Conservation (phyloP, 2,113 vertebrate genomes). For the Actinemys pallida region DNA sequence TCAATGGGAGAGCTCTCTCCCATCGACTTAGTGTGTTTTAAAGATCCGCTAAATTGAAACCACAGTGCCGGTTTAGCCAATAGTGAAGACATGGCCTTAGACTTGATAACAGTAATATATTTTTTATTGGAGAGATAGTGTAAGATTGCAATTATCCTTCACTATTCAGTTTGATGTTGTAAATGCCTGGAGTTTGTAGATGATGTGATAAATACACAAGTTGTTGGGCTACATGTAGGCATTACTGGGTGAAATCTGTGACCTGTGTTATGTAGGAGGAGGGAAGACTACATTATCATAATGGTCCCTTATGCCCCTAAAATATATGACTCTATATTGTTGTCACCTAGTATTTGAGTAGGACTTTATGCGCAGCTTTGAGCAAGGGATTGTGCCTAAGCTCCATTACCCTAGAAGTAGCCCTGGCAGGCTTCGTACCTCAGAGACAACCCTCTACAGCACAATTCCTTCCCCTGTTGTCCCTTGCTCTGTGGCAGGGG, state of each 20-base stretch:
- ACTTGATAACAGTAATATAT: not conserved
- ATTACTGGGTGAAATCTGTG: not conserved
- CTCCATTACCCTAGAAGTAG: not conserved
- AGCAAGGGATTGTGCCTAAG: not conserved
- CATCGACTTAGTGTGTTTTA: too few species aligned
- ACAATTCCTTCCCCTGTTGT: not conserved
- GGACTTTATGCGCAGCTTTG: not conserved
- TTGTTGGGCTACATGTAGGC: not conserved
- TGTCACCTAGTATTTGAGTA: not conserved
- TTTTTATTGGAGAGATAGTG: not conserved
- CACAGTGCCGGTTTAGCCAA: too few species aligned
- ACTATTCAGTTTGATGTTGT: not conserved
- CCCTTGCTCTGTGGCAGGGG: not conserved
- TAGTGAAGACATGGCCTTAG: too few species aligned
- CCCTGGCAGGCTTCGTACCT: not conserved
- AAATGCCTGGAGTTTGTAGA: not conserved
- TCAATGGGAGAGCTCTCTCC: too few species aligned
- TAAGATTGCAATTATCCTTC: not conserved
- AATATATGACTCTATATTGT: not conserved
- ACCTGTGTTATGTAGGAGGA: not conserved
- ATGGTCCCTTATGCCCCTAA: not conserved
- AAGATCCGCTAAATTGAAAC: too few species aligned
- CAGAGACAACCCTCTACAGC: not conserved
- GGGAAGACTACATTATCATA: not conserved
- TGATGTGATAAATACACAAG: not conserved